Percentiles rank a stretch among this genome's conserved stretches.
phyloP scores from a whole-genome alignment of 2,888 invertebrate genomes.

The Hedychridium roseum region DNA sequence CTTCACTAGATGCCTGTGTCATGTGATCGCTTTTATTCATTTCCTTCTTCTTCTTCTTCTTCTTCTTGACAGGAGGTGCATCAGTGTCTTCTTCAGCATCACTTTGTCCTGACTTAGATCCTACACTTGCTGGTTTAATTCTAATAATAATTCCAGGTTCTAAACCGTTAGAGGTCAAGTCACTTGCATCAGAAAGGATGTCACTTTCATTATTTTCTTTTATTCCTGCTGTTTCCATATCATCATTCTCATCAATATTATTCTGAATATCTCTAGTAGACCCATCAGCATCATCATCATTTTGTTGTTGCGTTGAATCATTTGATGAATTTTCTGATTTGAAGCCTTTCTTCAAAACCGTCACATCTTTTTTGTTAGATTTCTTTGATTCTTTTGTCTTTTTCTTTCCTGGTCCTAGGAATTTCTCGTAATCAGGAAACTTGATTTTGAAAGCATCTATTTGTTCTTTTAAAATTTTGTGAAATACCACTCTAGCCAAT shows the following conservation, averaged over 20 bases:
- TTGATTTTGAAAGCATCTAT: conserved; percentile 47
- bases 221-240: conserved; percentile 3
- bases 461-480: conserved; percentile 37
- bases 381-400: conserved; percentile 28
- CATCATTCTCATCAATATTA: neutral
- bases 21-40: conserved; percentile 1
- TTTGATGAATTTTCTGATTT: conserved; percentile 1
- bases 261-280: conserved; percentile 2
- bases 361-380: conserved; percentile 15
- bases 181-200: too few relatives aligned
- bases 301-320: conserved; percentile 1
- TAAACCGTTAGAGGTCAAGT: too few relatives aligned
- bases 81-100: conserved; percentile 4
- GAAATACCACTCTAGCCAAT: conserved; percentile 41
- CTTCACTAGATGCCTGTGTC: too few relatives aligned
- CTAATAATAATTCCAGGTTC: too few relatives aligned
- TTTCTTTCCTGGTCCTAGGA: conserved; percentile 35
- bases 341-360: neutral
- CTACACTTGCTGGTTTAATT: too few relatives aligned
- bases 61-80: neutral
- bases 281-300: neutral
- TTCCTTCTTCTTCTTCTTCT: conserved; percentile 4
- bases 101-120: too few relatives aligned
- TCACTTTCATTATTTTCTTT: conserved; percentile 1
- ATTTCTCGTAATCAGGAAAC: conserved; percentile 47